phyloP scores from a whole-genome alignment of 2,888 invertebrate species.

The Rotaria magnacalcarata region DNA sequence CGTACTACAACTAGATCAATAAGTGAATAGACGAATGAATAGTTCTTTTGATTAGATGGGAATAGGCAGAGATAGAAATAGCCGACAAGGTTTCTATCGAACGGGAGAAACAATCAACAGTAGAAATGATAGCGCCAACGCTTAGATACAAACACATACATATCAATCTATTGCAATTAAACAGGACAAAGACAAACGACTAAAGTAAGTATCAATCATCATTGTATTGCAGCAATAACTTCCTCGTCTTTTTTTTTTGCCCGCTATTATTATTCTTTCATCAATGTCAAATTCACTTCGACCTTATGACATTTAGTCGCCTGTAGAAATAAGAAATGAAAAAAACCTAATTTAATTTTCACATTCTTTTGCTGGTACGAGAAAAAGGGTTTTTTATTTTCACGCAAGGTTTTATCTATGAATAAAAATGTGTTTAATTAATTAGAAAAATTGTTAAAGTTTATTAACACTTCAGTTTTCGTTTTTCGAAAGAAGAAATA shows the following conservation, averaged over 20 bases:
- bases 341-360: not conserved
- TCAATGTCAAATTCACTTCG: not conserved
- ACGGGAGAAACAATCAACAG: not conserved
- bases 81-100: constrained; percentile 8
- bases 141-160: not conserved
- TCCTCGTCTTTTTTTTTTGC: not conserved
- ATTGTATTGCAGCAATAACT: not conserved
- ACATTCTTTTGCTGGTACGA: no score
- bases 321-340: not conserved
- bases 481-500: no score
- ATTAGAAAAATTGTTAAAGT: no score
- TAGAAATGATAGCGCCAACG: not conserved
- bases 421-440: no score
- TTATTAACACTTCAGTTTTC: no score
- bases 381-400: no score
- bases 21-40: constrained; percentile 8
- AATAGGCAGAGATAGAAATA: not conserved
- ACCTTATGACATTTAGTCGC: not conserved
- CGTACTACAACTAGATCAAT: not conserved
- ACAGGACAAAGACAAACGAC: not conserved
- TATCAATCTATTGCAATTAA: not conserved
- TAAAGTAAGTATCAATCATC: not conserved
- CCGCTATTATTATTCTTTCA: not conserved
- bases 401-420: no score
- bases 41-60: constrained; percentile 7